phyloP scores from a whole-genome alignment of 23 tunicate genomes.

The Halocynthia aurantium region DNA sequence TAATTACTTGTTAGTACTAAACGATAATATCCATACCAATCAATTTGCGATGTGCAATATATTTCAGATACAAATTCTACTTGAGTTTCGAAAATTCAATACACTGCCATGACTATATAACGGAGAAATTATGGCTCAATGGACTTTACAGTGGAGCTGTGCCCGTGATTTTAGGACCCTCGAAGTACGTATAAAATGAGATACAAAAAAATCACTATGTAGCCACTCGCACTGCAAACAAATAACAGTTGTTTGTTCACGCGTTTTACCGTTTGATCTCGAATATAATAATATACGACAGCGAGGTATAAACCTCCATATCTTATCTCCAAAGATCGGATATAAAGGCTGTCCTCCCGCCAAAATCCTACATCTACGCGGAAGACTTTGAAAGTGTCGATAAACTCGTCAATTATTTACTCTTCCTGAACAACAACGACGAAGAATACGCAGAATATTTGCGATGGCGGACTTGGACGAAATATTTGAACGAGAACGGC shows the following conservation, averaged over 20 bases:
- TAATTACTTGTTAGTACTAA: no score
- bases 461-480: conserved; percentile 8
- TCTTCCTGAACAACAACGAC: neutral
- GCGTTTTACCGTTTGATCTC: no score
- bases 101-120: neutral
- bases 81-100: conserved; percentile 4
- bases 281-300: no score
- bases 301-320: no score
- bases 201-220: no score
- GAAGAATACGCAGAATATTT: conserved; percentile 3
- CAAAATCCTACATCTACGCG: neutral
- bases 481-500: conserved; percentile 10
- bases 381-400: neutral
- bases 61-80: conserved; percentile 1
- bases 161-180: conserved; percentile 1
- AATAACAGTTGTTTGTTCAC: neutral
- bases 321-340: neutral
- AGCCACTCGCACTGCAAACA: neutral
- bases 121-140: conserved; percentile 8
- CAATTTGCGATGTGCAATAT: no score
- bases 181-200: neutral
- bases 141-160: conserved; percentile 14
- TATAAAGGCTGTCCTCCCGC: conserved; percentile 1
- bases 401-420: conserved; percentile 2
- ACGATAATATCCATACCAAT: no score